Conservation (phyloP, 2,797 vertebrate species). For the Ispidina picta region DNA sequence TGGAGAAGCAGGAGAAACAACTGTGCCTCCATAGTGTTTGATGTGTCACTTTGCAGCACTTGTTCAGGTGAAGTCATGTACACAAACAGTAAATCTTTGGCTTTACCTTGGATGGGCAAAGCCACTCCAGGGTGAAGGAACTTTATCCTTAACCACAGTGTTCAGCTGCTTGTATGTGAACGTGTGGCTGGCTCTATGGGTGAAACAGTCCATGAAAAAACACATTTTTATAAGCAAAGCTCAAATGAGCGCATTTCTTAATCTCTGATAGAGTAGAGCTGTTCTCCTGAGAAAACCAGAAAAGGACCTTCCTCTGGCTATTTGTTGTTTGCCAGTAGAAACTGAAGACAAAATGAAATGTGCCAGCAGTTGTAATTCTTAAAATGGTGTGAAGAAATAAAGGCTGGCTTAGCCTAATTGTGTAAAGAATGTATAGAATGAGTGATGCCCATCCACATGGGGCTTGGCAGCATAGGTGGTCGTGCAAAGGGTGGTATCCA, state of each 20-base stretch:
- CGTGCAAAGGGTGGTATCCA: background rate
- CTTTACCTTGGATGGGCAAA: background rate
- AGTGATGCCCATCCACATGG: background rate
- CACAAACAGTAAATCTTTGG: background rate
- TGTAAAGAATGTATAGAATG: constrained; percentile 48
- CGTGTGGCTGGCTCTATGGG: background rate
- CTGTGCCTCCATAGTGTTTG: background rate
- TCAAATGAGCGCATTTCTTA: constrained; percentile 42
- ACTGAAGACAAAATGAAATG: constrained; percentile 46
- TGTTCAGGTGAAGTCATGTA: background rate
- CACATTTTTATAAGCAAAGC: background rate
- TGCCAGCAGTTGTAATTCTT: constrained; percentile 22
- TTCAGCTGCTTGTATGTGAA: background rate
- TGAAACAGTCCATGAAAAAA: background rate
- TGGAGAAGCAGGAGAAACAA: background rate
- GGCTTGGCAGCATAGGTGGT: constrained; percentile 14
- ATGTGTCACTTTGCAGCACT: background rate
- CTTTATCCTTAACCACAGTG: background rate
- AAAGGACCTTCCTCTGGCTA: constrained; percentile 25
- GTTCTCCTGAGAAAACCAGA: constrained; percentile 38
- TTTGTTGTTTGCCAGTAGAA: constrained; percentile 27
- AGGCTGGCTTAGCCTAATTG: constrained; percentile 8
- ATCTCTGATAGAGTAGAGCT: constrained; percentile 12
- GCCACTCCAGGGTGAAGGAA: background rate
- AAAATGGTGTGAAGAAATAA: constrained; percentile 50